Evolutionary conservation across 2,888 invertebrate genomes (phyloP).

Genomic region (Orthonychiurus folsomi): DNA sequence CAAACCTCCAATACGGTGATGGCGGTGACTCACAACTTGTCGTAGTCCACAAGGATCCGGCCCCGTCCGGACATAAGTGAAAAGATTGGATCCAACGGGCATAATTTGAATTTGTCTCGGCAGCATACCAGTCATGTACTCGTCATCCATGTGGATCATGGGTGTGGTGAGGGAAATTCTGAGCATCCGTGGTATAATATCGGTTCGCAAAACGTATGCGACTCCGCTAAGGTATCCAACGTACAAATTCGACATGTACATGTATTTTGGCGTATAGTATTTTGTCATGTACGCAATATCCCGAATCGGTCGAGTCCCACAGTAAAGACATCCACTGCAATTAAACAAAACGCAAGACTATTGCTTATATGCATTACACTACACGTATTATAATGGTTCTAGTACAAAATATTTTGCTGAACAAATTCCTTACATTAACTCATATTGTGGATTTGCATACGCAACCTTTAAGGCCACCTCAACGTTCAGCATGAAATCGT

Average conservation of each 20-base stretch:
- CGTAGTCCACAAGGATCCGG: constrained; percentile 12
- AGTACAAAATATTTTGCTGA: neutral
- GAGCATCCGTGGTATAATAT: constrained; percentile 12
- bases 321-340: constrained; percentile 13
- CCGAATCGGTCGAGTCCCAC: constrained; percentile 15
- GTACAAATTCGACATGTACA: constrained; percentile 13
- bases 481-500: constrained; percentile 17
- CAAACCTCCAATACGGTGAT: no score
- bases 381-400: neutral
- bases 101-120: constrained; percentile 5
- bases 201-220: constrained; percentile 12
- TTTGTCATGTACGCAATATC: constrained; percentile 15
- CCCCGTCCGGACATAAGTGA: constrained; percentile 13
- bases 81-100: constrained; percentile 11
- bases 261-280: constrained; percentile 19
- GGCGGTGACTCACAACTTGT: neutral
- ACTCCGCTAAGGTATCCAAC: constrained; percentile 18
- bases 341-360: neutral
- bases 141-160: constrained; percentile 20
- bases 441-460: constrained; percentile 11
- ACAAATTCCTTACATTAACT: constrained; percentile 16
- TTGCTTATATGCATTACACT: neutral
- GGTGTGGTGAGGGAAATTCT: constrained; percentile 13
- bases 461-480: constrained; percentile 11
- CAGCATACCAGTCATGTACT: constrained; percentile 16